These are phyloP conservation scores for Tricholauxania praeusta DNA, from an alignment of 2,888 invertebrate species.

Conservation along the genomic window DNA sequence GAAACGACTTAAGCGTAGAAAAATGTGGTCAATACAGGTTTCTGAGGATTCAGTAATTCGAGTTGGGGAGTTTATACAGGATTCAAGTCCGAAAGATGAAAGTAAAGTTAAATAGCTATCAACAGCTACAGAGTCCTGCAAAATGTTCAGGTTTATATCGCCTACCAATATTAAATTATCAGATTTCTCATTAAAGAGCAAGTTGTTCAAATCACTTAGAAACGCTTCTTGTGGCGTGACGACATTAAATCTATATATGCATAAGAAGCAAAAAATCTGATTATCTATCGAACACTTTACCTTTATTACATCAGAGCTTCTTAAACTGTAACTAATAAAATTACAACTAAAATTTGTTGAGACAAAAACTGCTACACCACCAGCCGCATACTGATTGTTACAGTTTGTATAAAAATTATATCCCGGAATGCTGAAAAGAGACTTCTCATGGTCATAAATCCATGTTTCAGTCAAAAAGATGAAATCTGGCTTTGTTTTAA, in stretches of 20 bases:
- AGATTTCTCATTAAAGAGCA: too few relatives aligned
- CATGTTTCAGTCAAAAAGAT: too few relatives aligned
- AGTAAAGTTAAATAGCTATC: conserved; percentile 22
- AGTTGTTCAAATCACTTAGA: too few relatives aligned
- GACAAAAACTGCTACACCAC: neutral
- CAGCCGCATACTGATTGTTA: conserved; percentile 9
- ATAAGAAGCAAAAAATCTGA: neutral
- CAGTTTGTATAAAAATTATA: conserved; percentile 1
- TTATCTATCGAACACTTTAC: neutral
- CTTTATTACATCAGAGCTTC: neutral
- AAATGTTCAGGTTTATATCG: too few relatives aligned
- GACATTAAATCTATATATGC: conserved; percentile 15
- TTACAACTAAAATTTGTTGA: neutral
- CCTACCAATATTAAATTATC: too few relatives aligned
- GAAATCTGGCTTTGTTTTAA: too few relatives aligned
- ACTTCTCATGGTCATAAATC: too few relatives aligned
- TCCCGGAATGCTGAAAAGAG: neutral
- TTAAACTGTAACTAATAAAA: neutral
- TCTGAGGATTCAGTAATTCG: conserved; percentile 5
- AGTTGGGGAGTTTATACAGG: conserved; percentile 20
- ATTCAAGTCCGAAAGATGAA: conserved; percentile 22
- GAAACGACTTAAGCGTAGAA: neutral
- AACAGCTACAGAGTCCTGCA: too few relatives aligned
- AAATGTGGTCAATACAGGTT: conserved; percentile 21
- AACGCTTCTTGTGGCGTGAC: too few relatives aligned